Conservation (phyloP, 2,113 vertebrate genomes). For the Drymodes brunneopygia region DNA sequence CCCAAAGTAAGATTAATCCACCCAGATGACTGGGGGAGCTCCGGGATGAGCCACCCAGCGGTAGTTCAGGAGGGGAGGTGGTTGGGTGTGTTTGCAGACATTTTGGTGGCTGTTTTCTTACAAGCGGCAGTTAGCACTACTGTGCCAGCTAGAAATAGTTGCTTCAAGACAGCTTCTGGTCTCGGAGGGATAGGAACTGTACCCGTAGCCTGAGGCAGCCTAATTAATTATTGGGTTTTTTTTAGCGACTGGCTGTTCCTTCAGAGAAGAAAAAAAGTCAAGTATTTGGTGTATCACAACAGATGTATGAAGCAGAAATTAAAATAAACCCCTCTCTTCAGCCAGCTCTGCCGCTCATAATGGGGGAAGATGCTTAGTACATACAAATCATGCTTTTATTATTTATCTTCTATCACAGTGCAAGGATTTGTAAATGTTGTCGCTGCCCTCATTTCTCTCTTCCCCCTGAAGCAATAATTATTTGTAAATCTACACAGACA, state of each 20-base stretch:
- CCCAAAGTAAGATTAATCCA: constrained; percentile 66
- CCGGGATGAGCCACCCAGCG: accelerated
- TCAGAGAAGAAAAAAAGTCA: background rate
- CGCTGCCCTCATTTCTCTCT: accelerated
- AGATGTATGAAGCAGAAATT: background rate
- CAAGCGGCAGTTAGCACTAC: background rate
- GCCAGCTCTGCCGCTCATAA: accelerated
- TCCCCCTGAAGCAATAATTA: background rate
- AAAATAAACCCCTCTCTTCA: background rate
- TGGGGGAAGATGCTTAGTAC: background rate
- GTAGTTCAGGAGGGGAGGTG: background rate
- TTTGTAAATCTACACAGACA: background rate
- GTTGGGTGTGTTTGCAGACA: accelerated
- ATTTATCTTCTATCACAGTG: background rate
- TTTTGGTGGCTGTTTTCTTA: background rate
- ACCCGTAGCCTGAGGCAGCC: background rate
- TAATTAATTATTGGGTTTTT: background rate
- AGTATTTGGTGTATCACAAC: background rate
- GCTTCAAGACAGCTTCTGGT: background rate
- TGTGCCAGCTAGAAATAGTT: background rate
- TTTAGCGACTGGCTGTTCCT: background rate
- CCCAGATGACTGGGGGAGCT: background rate
- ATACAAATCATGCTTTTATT: background rate
- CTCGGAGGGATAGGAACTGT: background rate
- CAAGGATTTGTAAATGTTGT: background rate